Conservation (phyloP, 2,797 vertebrate genomes). For the Amazona finschi region DNA sequence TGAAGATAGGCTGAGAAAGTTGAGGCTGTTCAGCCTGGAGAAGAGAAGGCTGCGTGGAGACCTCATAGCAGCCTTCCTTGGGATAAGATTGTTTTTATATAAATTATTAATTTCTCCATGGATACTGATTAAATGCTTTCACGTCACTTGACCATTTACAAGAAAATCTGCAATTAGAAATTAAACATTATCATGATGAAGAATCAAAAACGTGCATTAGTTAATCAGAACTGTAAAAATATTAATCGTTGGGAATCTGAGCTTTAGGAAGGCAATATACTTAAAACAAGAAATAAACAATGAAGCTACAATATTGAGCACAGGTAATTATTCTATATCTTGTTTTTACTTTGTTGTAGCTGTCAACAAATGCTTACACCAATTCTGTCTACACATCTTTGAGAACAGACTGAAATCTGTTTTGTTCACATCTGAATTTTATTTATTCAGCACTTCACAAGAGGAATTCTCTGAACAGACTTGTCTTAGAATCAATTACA, state of each 20-base stretch:
- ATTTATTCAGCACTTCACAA: not conserved
- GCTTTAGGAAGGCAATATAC: not conserved
- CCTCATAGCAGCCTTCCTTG: not conserved
- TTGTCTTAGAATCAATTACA: not conserved
- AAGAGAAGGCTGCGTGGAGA: too few species aligned
- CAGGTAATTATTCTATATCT: not conserved
- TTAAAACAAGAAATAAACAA: not conserved
- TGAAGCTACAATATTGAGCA: not conserved
- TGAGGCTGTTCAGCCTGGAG: too few species aligned
- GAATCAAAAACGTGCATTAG: not conserved
- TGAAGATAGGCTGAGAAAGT: too few species aligned
- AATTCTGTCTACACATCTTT: not conserved
- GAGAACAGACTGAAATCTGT: not conserved
- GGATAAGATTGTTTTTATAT: not conserved
- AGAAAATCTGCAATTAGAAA: not conserved
- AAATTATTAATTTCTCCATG: not conserved
- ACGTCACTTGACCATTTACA: not conserved
- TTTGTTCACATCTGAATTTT: not conserved
- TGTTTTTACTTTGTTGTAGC: not conserved
- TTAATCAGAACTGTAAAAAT: not conserved
- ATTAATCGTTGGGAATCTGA: not conserved
- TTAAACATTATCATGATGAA: not conserved
- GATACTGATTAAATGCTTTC: not conserved
- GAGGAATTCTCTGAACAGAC: not conserved
- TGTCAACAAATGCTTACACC: not conserved